Evolutionary conservation across 2,888 invertebrate genomes (phyloP), one percentile per base, ranked within the genome.

Genomic region (Polylopha cassiicola): DNA sequence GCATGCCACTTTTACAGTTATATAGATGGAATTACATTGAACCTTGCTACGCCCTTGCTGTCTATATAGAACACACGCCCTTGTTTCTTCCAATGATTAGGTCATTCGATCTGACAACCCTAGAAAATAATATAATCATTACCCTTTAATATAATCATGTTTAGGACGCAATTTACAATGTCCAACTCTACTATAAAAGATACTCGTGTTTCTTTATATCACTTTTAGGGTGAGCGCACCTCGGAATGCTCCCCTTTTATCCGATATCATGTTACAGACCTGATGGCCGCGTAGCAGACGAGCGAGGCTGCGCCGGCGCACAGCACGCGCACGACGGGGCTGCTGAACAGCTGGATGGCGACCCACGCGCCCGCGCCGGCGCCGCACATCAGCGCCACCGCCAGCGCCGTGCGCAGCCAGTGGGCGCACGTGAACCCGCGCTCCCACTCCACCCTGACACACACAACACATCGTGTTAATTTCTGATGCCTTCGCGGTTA

Each of bases 281-380:
- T 91, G 65, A 95, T 87, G 54, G 94, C 94, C 42, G 95, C 89
- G 64, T 96, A 96, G 61, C 93, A 92, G 46, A 95, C 89, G 50
- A 96, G 87, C 34, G 95, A 87, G 27, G 95, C 94, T 30, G 90
- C 87, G 47, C 95, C 95, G 42, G 93, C 93, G 34, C 93, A 92
- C 13, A 93, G 84, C 75, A 95, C 93, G 44, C 94, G 87, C 50
- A 92, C 89, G 36, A 93, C 89, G 16, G 94, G 91, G 64, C 92
- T 90, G 22, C 91, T 88, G 63, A 91, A 93, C 50, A 95, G 77
- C 75, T 94, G 93, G 56, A 93, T 91, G 33, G 91, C 86, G 26
- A 92, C 89, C 93, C 95, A 95, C 16, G 94, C 92, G 14, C 89
- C 91, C 14, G 91, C 92, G 9, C 90, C 91, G 10, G 93, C 90